phyloP scores from a whole-genome alignment of 2,113 vertebrate genomes.

The Hippolais icterina region DNA sequence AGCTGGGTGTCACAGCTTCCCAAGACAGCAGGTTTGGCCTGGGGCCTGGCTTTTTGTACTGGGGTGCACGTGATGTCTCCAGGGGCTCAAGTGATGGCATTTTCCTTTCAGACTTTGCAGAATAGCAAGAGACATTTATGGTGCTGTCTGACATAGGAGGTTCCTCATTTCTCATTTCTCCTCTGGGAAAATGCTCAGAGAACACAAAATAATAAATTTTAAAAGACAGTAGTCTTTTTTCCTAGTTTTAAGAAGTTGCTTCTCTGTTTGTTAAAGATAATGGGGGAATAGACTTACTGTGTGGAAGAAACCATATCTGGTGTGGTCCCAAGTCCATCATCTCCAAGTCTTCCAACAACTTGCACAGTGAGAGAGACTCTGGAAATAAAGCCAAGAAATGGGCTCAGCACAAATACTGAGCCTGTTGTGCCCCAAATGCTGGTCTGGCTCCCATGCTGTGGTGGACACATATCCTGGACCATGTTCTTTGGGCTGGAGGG shows the following conservation, averaged over 20 bases:
- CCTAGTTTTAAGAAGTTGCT: neutral
- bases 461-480: neutral
- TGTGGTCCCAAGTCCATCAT: neutral
- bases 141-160: neutral
- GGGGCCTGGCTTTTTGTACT: neutral
- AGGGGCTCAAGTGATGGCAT: neutral
- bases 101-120: neutral
- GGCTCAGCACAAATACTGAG: neutral
- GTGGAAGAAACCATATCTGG: neutral
- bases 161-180: slow-evolving; percentile 32
- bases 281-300: neutral
- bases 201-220: neutral
- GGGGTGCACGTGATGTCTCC: neutral
- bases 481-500: neutral
- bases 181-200: slow-evolving; percentile 8
- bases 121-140: neutral
- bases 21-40: neutral
- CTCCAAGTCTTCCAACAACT: neutral
- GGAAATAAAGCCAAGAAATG: neutral
- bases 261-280: neutral
- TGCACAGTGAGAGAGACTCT: neutral
- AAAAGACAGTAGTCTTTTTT: neutral
- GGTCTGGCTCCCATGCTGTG: neutral
- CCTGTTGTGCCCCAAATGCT: fast-evolving
- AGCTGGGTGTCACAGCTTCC: neutral